Evolutionary conservation across 2,113 vertebrate genomes (phyloP).

Genomic region (Desmodus rotundus): DNA sequence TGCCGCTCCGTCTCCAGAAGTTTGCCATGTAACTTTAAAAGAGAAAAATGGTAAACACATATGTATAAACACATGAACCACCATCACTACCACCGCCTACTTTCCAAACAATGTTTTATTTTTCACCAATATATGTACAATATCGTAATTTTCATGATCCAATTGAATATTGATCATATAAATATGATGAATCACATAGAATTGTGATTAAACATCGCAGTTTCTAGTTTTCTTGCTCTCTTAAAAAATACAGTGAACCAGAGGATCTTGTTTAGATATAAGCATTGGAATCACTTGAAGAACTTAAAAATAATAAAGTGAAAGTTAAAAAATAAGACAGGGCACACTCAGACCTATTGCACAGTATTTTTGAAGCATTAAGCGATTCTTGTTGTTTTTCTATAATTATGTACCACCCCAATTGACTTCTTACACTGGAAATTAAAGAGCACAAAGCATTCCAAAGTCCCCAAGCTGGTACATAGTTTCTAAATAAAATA

Average conservation of each 20-base stretch:
- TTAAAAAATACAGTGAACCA: not conserved
- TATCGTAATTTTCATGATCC: not conserved
- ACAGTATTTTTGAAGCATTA: not conserved
- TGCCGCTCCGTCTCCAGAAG: constrained; percentile 95
- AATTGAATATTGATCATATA: not conserved
- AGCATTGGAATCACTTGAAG: not conserved
- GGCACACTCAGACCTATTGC: not conserved
- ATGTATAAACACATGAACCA: not conserved
- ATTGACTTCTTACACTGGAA: not conserved
- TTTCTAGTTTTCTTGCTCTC: not conserved
- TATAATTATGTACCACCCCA: not conserved
- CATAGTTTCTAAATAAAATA: constrained; percentile 9
- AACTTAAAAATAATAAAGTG: constrained; percentile 30
- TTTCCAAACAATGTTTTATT: not conserved
- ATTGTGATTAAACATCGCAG: not conserved
- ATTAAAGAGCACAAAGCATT: not conserved
- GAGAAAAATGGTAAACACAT: not conserved
- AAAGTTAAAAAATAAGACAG: constrained; percentile 38
- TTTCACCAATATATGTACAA: not conserved
- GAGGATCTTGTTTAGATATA: not conserved
- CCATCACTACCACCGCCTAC: not conserved
- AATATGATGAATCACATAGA: not conserved
- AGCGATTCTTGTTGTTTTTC: not conserved
- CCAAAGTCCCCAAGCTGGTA: not conserved
- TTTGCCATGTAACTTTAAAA: constrained; percentile 90